These are phyloP conservation scores for Phenganax subtilis DNA, from an alignment of 92 coral and sea anemone species.

Conservation along the genomic window DNA sequence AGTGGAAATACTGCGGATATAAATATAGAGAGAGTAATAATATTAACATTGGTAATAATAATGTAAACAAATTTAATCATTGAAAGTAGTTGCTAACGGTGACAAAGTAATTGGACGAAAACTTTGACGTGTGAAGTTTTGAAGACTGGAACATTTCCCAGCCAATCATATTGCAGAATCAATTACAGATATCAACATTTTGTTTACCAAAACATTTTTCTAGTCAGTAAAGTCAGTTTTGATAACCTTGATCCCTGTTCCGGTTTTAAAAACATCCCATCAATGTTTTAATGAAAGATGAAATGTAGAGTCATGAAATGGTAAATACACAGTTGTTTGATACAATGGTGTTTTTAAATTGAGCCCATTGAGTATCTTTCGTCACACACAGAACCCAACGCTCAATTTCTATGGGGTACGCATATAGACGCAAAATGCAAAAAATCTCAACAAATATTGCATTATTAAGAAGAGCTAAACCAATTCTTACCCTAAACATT, in stretches of 20 bases:
- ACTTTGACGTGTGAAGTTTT: background rate
- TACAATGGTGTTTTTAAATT: background rate
- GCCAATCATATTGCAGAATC: too few relatives aligned
- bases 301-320: constrained; percentile 1
- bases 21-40: background rate
- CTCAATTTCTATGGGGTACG: too few relatives aligned
- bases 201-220: background rate
- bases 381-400: too few relatives aligned
- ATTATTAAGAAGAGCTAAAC: too few relatives aligned
- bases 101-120: background rate
- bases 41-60: constrained; percentile 1
- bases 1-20: constrained; percentile 20
- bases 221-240: too few relatives aligned
- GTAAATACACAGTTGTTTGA: constrained; percentile 14
- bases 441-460: too few relatives aligned
- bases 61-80: background rate
- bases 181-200: background rate
- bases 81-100: background rate
- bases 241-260: background rate
- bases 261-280: background rate
- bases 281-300: background rate
- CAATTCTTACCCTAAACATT: too few relatives aligned
- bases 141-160: background rate
- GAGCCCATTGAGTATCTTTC: too few relatives aligned
- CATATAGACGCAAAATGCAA: too few relatives aligned